These are phyloP conservation scores for Thereva unica DNA, from an alignment of 2,888 invertebrate genomes.

Conservation along the genomic window DNA sequence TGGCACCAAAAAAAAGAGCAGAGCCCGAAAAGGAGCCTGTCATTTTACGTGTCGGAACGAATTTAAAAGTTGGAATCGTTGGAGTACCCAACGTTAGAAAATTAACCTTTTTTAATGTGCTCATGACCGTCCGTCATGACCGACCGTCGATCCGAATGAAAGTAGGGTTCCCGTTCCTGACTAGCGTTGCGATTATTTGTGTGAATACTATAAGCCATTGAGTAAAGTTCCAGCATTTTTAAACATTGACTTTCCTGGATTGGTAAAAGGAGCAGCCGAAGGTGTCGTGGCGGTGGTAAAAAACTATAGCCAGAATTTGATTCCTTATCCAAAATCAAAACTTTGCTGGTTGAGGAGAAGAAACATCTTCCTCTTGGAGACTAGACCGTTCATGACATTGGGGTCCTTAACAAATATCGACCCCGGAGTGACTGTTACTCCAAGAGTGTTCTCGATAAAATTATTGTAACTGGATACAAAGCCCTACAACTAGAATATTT, in stretches of 20 bases:
- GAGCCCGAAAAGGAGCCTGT: no score
- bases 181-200: no score
- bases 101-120: no score
- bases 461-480: constrained; percentile 96
- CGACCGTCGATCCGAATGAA: no score
- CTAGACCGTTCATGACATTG: constrained; percentile 93
- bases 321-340: constrained; percentile 80
- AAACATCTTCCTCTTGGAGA: constrained; percentile 91
- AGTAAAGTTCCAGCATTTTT: constrained; percentile 98
- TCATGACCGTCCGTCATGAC: no score
- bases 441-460: constrained; percentile 93
- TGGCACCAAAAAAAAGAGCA: no score
- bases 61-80: no score
- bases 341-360: constrained; percentile 82
- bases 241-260: constrained; percentile 97
- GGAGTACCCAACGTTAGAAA: no score
- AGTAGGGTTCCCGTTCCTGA: no score
- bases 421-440: constrained; percentile 89
- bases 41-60: no score
- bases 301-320: constrained; percentile 95
- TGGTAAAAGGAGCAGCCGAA: constrained; percentile 97
- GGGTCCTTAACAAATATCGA: constrained; percentile 95
- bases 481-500: constrained; percentile 96
- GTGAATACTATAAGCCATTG: no score
- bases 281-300: constrained; percentile 92